Evolutionary conservation across 2,113 vertebrate genomes (phyloP), one percentile per base, ranked within the genome.

Genomic region (Megaleporinus macrocephalus): DNA sequence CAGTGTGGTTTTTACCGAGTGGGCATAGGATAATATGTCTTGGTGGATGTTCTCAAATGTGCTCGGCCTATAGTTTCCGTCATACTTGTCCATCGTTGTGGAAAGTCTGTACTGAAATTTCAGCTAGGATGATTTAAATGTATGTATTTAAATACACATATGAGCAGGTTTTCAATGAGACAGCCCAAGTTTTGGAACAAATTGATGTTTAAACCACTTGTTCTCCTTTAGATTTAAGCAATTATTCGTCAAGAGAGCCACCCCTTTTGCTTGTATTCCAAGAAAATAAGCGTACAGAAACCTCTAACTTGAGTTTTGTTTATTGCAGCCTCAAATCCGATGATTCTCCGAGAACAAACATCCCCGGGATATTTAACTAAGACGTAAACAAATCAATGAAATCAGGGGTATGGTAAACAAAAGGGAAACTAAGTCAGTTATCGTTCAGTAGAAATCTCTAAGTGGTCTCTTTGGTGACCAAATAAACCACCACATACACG

Each of bases 281-380:
- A 49, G 20, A 30, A 73, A 72, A 51, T 63, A 22, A 51, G 14
- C 29, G 33, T 73, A 73, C 12, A 33, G 44, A 63, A 73, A 73
- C 16, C 30, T n/a, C 69, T 51, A 41, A 26, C 49, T 24, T 7
- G 41, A 14, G 47, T 51, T 81, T n/a, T 81, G 80, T 75, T 74
- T 75, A 81, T 75, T 6, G 41, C 30, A 69, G 62, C 26, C 49
- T 11, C 65, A 55, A 81, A 66, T 41, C 27, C 47, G 36, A 41
- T 36, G 13, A 66, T 47, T 66, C 2, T 5, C 72, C 0, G 36
- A 75, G 72, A 68, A 81, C 72, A 81, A 81, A 69, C 72, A 81
- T 55, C 80, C 74, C 18, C 9, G 55, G 80, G 80, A 75, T 81
- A 81, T 81, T 75, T 75, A 30, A 55, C 72, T 57, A 24, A 47